Conservation (phyloP, 2,113 vertebrate species). For the Mus musculus region DNA sequence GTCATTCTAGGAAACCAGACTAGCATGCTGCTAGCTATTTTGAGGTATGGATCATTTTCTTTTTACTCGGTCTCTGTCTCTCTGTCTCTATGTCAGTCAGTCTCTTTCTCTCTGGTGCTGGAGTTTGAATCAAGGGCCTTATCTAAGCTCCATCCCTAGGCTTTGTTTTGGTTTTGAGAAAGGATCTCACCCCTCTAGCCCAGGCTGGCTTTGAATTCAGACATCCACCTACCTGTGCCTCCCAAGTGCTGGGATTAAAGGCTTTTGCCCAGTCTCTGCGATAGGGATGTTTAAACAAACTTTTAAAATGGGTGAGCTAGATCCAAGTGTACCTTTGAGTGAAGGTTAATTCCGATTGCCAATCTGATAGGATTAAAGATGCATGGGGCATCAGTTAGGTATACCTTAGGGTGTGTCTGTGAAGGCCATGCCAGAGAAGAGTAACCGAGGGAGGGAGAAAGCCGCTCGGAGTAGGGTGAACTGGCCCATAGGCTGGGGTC, state of each 20-base stretch:
- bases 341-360: neutral
- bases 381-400: neutral
- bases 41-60: neutral
- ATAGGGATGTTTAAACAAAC: neutral
- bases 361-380: neutral
- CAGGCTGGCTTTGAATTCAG: neutral
- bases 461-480: too few species aligned
- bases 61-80: neutral
- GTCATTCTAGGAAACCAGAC: slow-evolving; percentile 67
- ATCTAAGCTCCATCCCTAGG: neutral
- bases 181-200: neutral
- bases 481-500: too few species aligned
- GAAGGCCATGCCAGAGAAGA: neutral
- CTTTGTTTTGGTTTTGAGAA: neutral
- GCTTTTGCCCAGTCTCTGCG: neutral
- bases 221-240: neutral
- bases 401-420: neutral
- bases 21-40: slow-evolving; percentile 57
- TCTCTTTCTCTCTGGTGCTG: neutral
- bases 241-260: neutral
- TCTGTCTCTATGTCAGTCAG: too few species aligned
- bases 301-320: slow-evolving; percentile 33
- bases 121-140: neutral
- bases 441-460: neutral
- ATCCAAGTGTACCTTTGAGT: neutral